Percentiles rank a stretch among this genome's conserved stretches.
These are phyloP conservation scores for Pteronotus mesoamericanus DNA, from an alignment of 2,797 vertebrate species.

Conservation along the genomic window DNA sequence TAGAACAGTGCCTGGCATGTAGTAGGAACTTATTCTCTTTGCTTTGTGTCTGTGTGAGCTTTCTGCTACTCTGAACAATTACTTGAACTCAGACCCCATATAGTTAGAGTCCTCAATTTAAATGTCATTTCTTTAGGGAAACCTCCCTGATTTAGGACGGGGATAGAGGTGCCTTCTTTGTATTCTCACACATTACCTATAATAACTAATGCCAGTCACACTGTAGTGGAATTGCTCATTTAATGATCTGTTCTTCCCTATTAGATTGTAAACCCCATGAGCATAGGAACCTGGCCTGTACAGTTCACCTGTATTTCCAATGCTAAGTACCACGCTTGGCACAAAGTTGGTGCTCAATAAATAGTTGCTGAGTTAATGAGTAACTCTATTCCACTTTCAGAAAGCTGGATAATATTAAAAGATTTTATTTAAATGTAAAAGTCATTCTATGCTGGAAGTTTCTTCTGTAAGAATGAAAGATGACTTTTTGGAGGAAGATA, in stretches of 20 bases:
- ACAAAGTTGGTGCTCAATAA: background rate
- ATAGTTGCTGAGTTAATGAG: background rate
- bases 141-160: background rate
- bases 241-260: background rate
- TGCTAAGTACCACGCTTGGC: background rate
- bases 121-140: background rate
- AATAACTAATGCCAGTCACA: background rate
- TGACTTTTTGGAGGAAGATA: conserved; percentile 13
- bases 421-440: background rate
- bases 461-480: background rate
- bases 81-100: background rate
- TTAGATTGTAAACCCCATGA: background rate
- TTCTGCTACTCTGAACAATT: background rate
- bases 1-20: background rate
- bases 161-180: background rate
- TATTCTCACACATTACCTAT: background rate
- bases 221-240: background rate
- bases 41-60: background rate
- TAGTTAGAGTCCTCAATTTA: background rate
- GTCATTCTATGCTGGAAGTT: background rate
- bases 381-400: background rate
- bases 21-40: background rate
- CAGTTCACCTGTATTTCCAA: background rate
- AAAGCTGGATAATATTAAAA: background rate
- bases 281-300: background rate